Base-by-base conservation (phyloP, 2,888 invertebrate species). In the Cephus spinipes region DNA sequence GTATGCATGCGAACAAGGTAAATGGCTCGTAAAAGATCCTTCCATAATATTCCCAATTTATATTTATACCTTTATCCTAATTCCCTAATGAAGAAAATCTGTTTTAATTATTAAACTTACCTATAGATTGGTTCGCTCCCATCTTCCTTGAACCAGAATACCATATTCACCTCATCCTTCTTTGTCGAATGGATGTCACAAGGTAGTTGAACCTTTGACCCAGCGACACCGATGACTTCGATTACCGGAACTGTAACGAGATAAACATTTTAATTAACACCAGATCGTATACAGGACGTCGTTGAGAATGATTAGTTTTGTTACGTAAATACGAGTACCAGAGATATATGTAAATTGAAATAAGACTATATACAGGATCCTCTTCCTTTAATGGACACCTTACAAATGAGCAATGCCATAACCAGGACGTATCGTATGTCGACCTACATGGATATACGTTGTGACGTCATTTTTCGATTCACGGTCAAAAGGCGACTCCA, bases 61-160 rank as follows among this genome's bases (percentile, higher is more conserved):
- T 1, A 23, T 23, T 23, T 55, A 55, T 55, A 55, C 23, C 6
- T 6, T 9, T 55, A 23, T 55, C 55, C 2, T 1, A 55, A 55
- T 55, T 23, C 23, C 55, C 0, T 55, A 55, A 55, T 9, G 9
- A 55, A 9, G 35, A n/a, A 9, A 55, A 55, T 23, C 40, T 33
- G 1, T 12, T 74, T 76, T 69, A 77, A 79, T 6, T 78, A 69
- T 74, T 74, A 75, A 75, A 85, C 91, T 92, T 92, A 97, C 97
- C 96, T 97, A 93, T 97, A 97, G 81, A 97, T 93, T 35, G 97
- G 97, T 88, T 97, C 96, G 55, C 95, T 95, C 84, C 95, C 96
- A 69, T 95, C 94, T 91, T 96, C 97, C 89, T 96, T 96, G 92
- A 97, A 97, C 97, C 97, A 97, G 68, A 97, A 94, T 84, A 97